A percentile compares a stretch with the other conserved stretches of the same genome.
Conservation (phyloP, 2,797 vertebrate species). For the Ctenopoma kingsleyae region DNA sequence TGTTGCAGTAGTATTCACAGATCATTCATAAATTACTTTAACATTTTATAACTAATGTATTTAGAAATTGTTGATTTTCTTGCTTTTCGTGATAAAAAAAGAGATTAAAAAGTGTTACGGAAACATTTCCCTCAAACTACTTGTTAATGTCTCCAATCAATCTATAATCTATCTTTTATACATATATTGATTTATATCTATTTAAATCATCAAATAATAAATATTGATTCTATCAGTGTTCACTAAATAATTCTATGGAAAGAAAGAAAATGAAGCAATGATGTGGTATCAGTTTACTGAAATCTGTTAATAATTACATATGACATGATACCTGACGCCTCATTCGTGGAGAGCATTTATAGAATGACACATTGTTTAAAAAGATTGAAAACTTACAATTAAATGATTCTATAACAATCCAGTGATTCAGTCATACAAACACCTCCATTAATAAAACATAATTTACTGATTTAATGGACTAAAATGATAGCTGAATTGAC, state of each 20-base stretch:
- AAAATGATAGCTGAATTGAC: not conserved
- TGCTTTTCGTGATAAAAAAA: not conserved
- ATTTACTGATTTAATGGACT: not conserved
- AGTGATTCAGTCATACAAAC: not conserved
- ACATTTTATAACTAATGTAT: constrained; percentile 1
- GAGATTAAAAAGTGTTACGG: not conserved
- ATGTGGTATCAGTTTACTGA: not conserved
- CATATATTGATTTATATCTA: not conserved
- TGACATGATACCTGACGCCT: not conserved
- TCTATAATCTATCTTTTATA: too few species aligned
- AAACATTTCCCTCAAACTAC: too few species aligned
- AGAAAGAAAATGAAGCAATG: not conserved
- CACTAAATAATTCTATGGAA: not conserved
- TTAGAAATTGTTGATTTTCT: not conserved
- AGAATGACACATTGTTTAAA: constrained; percentile 8
- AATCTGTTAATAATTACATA: not conserved
- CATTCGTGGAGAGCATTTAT: not conserved
- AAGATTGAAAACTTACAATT: constrained; percentile 9
- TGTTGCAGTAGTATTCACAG: not conserved
- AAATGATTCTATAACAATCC: not conserved
- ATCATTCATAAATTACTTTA: not conserved
- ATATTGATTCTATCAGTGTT: not conserved
- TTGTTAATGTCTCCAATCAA: too few species aligned
- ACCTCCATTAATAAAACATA: not conserved
- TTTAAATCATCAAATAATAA: not conserved